These are phyloP conservation scores for Myiotriccus ornatus DNA, from an alignment of 2,797 vertebrate genomes.

Conservation along the genomic window DNA sequence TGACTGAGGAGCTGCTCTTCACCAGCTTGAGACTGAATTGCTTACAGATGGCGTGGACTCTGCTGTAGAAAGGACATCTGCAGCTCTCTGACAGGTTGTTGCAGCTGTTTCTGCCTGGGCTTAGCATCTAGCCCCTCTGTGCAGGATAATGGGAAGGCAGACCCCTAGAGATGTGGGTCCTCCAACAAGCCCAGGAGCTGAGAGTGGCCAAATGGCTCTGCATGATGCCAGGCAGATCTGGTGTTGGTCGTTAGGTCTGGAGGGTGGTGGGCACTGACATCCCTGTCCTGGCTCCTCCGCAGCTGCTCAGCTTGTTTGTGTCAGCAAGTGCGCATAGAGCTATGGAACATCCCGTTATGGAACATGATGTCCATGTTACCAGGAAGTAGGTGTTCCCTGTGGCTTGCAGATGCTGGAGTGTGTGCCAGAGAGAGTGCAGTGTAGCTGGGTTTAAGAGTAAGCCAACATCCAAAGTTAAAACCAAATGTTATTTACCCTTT, in stretches of 20 bases:
- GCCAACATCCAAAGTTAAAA: background rate
- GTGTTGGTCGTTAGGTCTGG: background rate
- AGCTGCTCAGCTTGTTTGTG: too few relatives aligned
- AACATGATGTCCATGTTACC: background rate
- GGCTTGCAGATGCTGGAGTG: background rate
- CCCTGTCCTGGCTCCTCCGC: background rate
- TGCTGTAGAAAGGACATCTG: accelerated
- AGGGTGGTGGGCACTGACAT: background rate
- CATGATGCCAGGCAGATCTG: background rate
- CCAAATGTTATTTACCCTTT: background rate
- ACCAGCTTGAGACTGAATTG: background rate
- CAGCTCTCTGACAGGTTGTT: background rate
- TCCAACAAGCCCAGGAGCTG: background rate
- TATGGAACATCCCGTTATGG: too few relatives aligned
- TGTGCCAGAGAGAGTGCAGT: background rate
- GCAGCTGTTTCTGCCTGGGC: background rate
- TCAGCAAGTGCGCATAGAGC: background rate
- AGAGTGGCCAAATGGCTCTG: background rate
- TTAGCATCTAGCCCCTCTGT: background rate
- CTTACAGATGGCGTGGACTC: background rate
- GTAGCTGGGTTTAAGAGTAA: background rate
- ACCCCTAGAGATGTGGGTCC: background rate
- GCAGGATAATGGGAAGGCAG: background rate
- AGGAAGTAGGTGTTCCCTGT: background rate
- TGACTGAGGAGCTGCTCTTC: background rate